Percentiles rank a stretch among this genome's conserved stretches.
Evolutionary conservation across 2,797 vertebrate species (phyloP).

Genomic region (Megaceryle alcyon): DNA sequence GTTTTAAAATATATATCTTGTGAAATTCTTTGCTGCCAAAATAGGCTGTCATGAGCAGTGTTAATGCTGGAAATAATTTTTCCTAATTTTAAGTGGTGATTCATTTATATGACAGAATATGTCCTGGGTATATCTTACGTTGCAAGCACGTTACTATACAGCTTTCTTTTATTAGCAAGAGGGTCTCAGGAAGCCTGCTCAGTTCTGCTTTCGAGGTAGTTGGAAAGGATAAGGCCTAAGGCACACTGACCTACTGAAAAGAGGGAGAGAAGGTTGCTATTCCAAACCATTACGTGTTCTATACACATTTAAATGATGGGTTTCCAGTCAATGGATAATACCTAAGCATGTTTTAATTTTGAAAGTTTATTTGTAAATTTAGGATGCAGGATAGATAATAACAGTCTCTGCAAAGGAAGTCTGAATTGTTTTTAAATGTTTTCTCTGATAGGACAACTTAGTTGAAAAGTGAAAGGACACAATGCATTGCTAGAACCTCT

Average conservation of each 20-base stretch:
- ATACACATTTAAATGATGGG: neutral
- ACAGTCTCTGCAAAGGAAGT: neutral
- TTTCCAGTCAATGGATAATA: neutral
- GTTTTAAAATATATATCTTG: constrained; percentile 28
- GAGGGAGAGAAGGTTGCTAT: neutral
- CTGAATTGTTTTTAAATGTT: neutral
- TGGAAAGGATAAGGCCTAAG: neutral
- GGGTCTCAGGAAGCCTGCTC: neutral
- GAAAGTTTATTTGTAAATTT: neutral
- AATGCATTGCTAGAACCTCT: neutral
- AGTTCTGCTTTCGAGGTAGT: neutral
- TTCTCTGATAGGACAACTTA: neutral
- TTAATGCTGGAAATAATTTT: constrained; percentile 27
- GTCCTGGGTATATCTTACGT: neutral
- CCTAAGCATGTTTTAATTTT: neutral
- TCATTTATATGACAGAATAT: constrained; percentile 15
- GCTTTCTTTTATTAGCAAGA: neutral
- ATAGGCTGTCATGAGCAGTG: neutral
- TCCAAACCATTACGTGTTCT: neutral
- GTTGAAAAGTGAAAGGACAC: neutral
- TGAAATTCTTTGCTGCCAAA: neutral
- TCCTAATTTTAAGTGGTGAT: constrained; percentile 9
- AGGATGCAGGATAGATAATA: neutral
- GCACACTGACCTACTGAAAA: neutral
- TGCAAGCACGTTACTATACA: neutral